Conservation (phyloP, 2,888 invertebrate species). For the Acheta domesticus region DNA sequence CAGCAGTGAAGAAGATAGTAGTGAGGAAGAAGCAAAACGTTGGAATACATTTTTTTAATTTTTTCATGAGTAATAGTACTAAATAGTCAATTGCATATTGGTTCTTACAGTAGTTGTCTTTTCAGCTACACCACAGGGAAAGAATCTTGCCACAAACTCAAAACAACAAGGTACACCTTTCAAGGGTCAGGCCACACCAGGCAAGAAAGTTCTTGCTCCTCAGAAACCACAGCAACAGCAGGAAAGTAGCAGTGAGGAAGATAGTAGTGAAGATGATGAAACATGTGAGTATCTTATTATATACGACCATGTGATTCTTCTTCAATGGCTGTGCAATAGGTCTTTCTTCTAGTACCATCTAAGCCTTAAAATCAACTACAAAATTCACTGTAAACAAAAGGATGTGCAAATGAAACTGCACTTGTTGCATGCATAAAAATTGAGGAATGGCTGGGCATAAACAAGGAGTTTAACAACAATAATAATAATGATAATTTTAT, state of each 20-base stretch:
- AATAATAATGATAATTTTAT: too few species aligned
- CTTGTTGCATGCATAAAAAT: too few species aligned
- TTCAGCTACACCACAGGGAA: neutral
- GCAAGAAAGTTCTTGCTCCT: too few species aligned
- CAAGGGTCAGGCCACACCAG: slow-evolving; percentile 31
- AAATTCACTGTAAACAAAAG: too few species aligned
- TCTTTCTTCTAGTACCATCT: too few species aligned
- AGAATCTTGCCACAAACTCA: neutral
- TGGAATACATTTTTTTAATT: neutral
- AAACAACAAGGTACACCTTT: neutral
- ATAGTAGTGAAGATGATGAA: slow-evolving; percentile 30
- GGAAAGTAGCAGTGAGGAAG: slow-evolving; percentile 26
- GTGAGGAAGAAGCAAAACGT: slow-evolving; percentile 27
- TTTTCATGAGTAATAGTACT: neutral
- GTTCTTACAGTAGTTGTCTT: neutral
- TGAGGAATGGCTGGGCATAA: too few species aligned
- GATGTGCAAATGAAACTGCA: too few species aligned
- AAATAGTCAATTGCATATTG: too few species aligned
- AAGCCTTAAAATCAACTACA: too few species aligned
- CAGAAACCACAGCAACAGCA: neutral
- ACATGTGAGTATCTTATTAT: neutral
- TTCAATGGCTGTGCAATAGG: too few species aligned
- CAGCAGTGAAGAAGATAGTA: slow-evolving; percentile 28
- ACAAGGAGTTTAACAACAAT: too few species aligned
- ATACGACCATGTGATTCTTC: too few species aligned